Evolutionary conservation across 92 coral and sea anemone genomes (phyloP).

Genomic region (Umimayanthus kanabou): DNA sequence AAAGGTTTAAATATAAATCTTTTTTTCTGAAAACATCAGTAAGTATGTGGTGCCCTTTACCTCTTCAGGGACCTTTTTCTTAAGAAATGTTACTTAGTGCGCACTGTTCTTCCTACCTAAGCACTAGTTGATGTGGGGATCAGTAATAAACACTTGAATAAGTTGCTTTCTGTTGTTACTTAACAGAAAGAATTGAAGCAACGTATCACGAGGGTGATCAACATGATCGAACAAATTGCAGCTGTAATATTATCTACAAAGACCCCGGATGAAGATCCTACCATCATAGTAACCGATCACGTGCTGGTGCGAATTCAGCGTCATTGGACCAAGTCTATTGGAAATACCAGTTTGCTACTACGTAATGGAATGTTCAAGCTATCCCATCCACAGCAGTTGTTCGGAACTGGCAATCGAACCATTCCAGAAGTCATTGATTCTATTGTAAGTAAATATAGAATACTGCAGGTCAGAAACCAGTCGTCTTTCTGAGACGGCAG

Average conservation of each 20-base stretch:
- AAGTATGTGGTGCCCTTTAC: no score
- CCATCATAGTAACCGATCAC: constrained; percentile 26
- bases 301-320: constrained; percentile 34
- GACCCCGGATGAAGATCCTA: constrained; percentile 10
- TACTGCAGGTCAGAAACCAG: neutral
- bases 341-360: constrained; percentile 34
- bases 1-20: no score
- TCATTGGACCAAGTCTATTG: constrained; percentile 29
- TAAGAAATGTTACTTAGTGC: no score
- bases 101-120: no score
- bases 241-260: constrained; percentile 35
- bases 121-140: neutral
- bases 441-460: constrained; percentile 12
- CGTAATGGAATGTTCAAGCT: constrained; percentile 31
- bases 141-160: neutral
- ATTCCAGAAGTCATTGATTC: constrained; percentile 26
- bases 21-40: no score
- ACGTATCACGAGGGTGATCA: constrained; percentile 19
- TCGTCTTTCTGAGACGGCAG: neutral
- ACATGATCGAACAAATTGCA: constrained; percentile 31
- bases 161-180: neutral
- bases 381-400: constrained; percentile 28
- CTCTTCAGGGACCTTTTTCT: no score
- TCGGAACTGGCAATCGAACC: constrained; percentile 1
- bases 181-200: constrained; percentile 28